phyloP scores from a whole-genome alignment of 2,113 vertebrate species.

The Onychostoma macrolepis region DNA sequence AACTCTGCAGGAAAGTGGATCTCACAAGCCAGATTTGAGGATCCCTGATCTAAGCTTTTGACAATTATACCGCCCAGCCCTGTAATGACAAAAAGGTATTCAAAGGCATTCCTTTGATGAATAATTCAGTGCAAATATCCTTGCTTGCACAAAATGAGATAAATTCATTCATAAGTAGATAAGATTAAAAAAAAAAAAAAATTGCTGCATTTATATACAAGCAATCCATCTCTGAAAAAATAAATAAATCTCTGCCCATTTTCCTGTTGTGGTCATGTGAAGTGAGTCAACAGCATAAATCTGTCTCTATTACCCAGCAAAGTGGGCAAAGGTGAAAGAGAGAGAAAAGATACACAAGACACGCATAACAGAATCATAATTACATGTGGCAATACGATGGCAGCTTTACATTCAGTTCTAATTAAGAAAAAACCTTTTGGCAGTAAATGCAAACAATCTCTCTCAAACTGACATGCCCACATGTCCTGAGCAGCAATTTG shows the following conservation, averaged over 20 bases:
- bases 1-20: too few species aligned
- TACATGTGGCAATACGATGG: constrained; percentile 63
- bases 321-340: constrained; percentile 47
- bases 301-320: constrained; percentile 58
- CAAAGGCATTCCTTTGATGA: not conserved
- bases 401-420: constrained; percentile 63
- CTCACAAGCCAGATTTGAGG: too few species aligned
- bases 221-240: not conserved
- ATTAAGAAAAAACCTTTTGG: constrained; percentile 70
- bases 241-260: not conserved
- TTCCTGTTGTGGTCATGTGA: not conserved
- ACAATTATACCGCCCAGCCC: too few species aligned
- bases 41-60: too few species aligned
- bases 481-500: constrained; percentile 45
- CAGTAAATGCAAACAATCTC: constrained; percentile 58
- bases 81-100: too few species aligned
- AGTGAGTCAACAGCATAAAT: constrained; percentile 46
- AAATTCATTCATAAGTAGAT: not conserved
- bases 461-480: constrained; percentile 55
- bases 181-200: not conserved
- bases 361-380: constrained; percentile 60
- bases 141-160: not conserved
- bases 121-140: not conserved
- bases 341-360: constrained; percentile 32
- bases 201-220: not conserved